A percentile compares a stretch with the other conserved stretches of the same genome.
Evolutionary conservation across 2,797 vertebrate species (phyloP).

Genomic region (Sternotherus odoratus): DNA sequence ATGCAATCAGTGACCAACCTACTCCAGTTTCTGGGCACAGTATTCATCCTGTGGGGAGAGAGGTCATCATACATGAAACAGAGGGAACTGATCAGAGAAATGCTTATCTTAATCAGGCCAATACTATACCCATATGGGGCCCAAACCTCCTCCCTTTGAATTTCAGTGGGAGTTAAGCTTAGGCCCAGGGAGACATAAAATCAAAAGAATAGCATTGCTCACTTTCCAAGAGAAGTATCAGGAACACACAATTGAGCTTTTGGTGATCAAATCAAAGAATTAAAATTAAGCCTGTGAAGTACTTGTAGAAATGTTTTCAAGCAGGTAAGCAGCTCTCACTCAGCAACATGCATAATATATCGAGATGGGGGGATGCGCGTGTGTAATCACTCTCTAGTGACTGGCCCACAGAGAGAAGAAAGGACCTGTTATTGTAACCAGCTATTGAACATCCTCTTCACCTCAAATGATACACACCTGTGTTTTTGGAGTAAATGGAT

Average conservation of each 20-base stretch:
- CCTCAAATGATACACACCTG: background rate
- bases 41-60: background rate
- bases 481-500: background rate
- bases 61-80: background rate
- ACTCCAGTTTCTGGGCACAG: background rate
- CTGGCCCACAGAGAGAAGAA: no score
- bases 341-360: background rate
- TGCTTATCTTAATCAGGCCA: background rate
- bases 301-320: background rate
- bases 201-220: background rate
- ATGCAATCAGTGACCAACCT: background rate
- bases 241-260: background rate
- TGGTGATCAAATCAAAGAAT: constrained; percentile 14
- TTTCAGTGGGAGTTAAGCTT: background rate
- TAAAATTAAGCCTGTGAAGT: background rate
- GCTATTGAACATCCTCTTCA: background rate
- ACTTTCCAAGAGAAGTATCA: background rate
- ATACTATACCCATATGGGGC: background rate
- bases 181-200: background rate
- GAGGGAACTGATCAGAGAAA: background rate
- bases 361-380: background rate
- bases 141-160: background rate
- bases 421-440: background rate
- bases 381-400: background rate
- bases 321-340: background rate